Base-by-base conservation (phyloP, 2,113 vertebrate species). In the Varanus salvator region DNA sequence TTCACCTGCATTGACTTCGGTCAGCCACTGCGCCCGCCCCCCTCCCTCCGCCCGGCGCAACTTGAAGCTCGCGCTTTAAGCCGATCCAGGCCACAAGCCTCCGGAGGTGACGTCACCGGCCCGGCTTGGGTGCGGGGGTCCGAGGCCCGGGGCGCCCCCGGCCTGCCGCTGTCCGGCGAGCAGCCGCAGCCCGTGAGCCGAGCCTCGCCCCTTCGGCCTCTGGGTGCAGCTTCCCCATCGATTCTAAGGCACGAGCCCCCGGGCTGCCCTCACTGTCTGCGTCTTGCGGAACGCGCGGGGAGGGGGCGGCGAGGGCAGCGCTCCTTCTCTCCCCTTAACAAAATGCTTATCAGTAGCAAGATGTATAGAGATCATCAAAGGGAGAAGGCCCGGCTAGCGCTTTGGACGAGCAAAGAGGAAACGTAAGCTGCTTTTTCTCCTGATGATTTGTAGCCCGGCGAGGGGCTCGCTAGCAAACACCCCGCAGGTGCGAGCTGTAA, bases 401-500 rank as follows among this genome's bases (percentile, higher is more conserved):
- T 95, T 93, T 95, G 95, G 95, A 92, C 96, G 91, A 94, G 92
- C 95, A 72, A 87, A 92, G 94, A 93, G 95, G 95, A 93, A 95
- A 95, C 96, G 96, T 95, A 95, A 94, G 96, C 96, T 95, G 96
- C 94, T 96, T 95, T 94, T 96, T 97, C 95, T 97, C 96, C 96
- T 96, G 96, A 94, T 96, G 97, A 97, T 97, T 98, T 97, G 97
- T 97, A 94, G 96, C 96, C 92, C 95, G 89, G 96, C 96, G 89
- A 96, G 97, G 96, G 96, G 96, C 96, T 94, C 86, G 89, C 94
- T 94, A 86, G 96, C 97, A 97, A 97, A 97, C 96, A 96, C 95
- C 96, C 97, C 93, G 97, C 97, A 98, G 97, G 97, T 98, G 97
- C 95, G 95, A 92, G 96, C 94, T 94, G 94, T 97, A 96, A 97